Evolutionary conservation across 2,888 invertebrate genomes (phyloP), one percentile per base, ranked within the genome.

Genomic region (Rhingia rostrata): DNA sequence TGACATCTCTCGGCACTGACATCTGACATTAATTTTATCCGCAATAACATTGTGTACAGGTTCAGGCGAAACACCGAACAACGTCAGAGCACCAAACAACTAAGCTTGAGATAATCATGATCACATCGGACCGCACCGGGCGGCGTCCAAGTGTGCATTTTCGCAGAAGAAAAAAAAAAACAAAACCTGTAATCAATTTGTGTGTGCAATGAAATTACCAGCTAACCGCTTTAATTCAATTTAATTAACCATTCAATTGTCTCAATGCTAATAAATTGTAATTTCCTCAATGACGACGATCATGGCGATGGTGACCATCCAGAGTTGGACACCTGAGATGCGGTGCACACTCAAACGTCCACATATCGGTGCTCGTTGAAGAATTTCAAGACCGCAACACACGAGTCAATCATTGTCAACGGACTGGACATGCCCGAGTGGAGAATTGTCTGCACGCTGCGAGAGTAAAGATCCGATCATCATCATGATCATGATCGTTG

Each of bases 201-300:
- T 82, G 72, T 64, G 53, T 54, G 56, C 73, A 75, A 53, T 63
- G 56, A 66, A 81, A 64, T 66, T 60, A 60, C 75, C 54, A 75
- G 39, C 35, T 70, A 70, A 70, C 58, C 63, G 78, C 78, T 73
- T 67, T 73, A 78, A 73, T 83, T 83, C 78, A 61, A 82, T 78
- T 82, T 69, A 78, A 82, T 82, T 83, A 78, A 79, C 72, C 78
- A 83, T 69, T 83, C 83, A 79, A 83, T 79, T 83, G 83, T 79
- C 73, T 83, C 63, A 51, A 53, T 51, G 69, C 67, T 67, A 79
- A 79, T 83, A 79, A 83, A 83, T 79, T 73, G 73, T 79, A 67
- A 78, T 61, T 78, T 72, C 10, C 61, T 63, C 43, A 14, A 37
- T 32, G 14, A 43, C 41, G 53, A 54, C 14, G 58, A 53, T 4